Evolutionary conservation across 2,888 invertebrate species (phyloP), one percentile per base, ranked within the genome.

Genomic region (Plagodis pulveraria): DNA sequence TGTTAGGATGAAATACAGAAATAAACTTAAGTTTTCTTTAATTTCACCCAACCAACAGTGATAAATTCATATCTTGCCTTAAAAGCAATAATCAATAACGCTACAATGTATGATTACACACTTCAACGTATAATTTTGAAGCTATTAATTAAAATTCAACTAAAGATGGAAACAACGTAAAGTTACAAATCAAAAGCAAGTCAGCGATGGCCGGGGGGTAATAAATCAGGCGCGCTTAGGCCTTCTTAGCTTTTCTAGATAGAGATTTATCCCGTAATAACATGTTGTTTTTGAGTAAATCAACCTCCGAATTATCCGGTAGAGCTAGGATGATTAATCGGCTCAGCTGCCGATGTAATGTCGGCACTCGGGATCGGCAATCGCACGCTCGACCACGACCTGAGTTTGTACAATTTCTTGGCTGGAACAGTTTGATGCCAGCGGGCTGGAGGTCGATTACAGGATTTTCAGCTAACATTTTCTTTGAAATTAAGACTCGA

Each of bases 211-310:
- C 87, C 80, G 74, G 72, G 70, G 84, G 86, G 80, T 73, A 74
- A 86, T 92, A 91, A 92, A 91, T 91, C 91, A 89, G 77, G 79
- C 80, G 86, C 85, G 87, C 89, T 92, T 91, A 92, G 91, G 89
- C 87, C 91, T 91, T 88, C 91, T 92, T 91, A 91, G 91, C 91
- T 90, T 91, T 92, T 91, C 92, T 91, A 92, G 91, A 92, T 91
- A 92, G 87, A 92, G 92, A 92, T 92, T 92, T 92, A 92, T 91
- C 90, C 90, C 83, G 80, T 92, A 92, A 92, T 92, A 91, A 91
- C 91, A 91, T 77, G 90, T 90, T 91, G 88, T 84, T 89, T 91
- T 91, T 91, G 90, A 90, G 86, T 91, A 91, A 91, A 92, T 92
- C 92, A 91, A 89, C 86, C 84, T 84, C 92, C 91, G 91, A 91